A percentile compares a stretch with the other conserved stretches of the same genome.
Evolutionary conservation across 2,888 invertebrate species (phyloP).

Genomic region (Machimus rusticus): DNA sequence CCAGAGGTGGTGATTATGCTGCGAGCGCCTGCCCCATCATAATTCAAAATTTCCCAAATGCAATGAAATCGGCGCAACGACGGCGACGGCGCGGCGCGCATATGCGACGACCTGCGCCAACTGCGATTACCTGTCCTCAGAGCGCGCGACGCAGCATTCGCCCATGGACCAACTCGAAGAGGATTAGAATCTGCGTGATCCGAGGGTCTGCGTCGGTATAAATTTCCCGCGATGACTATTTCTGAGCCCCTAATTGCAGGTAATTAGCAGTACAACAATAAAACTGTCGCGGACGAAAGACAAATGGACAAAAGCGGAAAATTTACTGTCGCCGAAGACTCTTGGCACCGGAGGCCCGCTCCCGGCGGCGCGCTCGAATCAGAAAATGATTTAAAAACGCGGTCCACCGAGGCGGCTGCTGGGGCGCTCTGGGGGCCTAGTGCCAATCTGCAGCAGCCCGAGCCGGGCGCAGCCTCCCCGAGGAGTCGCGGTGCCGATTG

Average conservation of each 20-base stretch:
- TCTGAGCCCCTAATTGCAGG: slow-evolving; percentile 43
- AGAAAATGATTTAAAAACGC: background rate
- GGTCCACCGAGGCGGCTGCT: background rate
- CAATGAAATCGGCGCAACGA: background rate
- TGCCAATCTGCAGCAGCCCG: background rate
- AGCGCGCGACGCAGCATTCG: background rate
- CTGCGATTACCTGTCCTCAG: background rate
- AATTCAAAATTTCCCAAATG: background rate
- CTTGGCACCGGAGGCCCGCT: background rate
- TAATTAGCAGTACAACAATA: slow-evolving; percentile 48
- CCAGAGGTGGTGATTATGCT: background rate
- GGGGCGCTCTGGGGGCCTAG: background rate
- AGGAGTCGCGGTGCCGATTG: background rate
- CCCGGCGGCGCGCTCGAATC: background rate
- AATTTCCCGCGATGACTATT: slow-evolving; percentile 42
- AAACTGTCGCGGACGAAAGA: slow-evolving; percentile 41
- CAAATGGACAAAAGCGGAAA: slow-evolving; percentile 5
- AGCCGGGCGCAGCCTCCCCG: background rate
- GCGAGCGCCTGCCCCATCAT: background rate
- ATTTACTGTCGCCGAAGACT: background rate
- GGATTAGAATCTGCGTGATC: background rate
- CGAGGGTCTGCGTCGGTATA: slow-evolving; percentile 13
- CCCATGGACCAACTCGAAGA: background rate
- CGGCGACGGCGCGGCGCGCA: background rate
- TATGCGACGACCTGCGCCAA: background rate